A percentile compares a stretch with the other conserved stretches of the same genome.
phyloP scores from a whole-genome alignment of 2,113 vertebrate genomes.

The Lasiurus cinereus region DNA sequence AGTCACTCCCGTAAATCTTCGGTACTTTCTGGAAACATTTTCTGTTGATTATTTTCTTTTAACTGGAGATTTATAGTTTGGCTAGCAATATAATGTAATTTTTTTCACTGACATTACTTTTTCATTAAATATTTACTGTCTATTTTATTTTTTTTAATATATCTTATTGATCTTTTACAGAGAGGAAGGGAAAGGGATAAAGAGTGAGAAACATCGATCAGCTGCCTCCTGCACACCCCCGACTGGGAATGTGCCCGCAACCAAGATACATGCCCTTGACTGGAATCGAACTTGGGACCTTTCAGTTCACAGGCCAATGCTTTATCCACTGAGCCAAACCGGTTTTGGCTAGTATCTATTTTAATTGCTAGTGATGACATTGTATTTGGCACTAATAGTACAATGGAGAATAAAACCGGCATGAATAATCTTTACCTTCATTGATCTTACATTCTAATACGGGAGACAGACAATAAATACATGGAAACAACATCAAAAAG shows the following conservation, averaged over 20 bases:
- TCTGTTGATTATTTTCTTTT: slow-evolving; percentile 15
- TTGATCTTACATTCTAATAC: background rate
- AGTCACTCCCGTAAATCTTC: no score
- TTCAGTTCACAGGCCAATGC: no score
- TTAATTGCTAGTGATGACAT: background rate
- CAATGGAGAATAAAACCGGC: background rate
- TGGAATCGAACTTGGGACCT: no score
- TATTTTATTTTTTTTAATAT: no score
- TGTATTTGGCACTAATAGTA: background rate
- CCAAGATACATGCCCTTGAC: no score
- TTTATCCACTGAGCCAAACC: no score
- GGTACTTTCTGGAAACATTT: background rate
- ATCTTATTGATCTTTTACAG: no score
- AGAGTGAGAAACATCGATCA: no score
- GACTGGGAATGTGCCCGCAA: no score
- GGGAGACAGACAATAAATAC: background rate
- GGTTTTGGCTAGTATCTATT: background rate
- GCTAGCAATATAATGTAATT: background rate
- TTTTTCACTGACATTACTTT: background rate
- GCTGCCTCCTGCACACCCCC: no score
- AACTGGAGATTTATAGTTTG: slow-evolving; percentile 30
- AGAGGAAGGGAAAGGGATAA: no score
- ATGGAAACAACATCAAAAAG: slow-evolving; percentile 10
- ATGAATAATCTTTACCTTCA: background rate
- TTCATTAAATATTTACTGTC: background rate